Evolutionary conservation across 92 coral and sea anemone species (phyloP).

Genomic region (Actinernus sp.): DNA sequence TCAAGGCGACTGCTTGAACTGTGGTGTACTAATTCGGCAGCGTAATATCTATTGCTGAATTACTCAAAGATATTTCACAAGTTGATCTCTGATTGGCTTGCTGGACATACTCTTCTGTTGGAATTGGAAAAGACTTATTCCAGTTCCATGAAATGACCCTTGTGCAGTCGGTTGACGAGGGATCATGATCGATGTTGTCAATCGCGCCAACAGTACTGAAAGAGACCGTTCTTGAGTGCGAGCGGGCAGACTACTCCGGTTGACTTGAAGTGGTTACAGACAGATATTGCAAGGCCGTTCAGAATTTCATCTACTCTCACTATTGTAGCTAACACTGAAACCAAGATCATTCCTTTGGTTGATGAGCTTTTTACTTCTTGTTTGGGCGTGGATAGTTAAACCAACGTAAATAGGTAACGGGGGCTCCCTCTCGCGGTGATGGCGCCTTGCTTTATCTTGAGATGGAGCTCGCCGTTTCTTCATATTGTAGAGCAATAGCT

Average conservation of each 20-base stretch:
- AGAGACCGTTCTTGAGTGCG: background rate
- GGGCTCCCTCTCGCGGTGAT: slow-evolving; percentile 40
- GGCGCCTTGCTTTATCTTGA: too few species aligned
- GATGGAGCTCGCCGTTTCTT: slow-evolving; percentile 13
- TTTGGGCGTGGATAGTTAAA: slow-evolving; percentile 24
- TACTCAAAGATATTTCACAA: too few species aligned
- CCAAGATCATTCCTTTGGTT: slow-evolving; percentile 18
- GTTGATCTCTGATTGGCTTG: too few species aligned
- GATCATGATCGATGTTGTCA: slow-evolving; percentile 50
- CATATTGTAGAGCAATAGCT: slow-evolving; percentile 36
- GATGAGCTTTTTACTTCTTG: slow-evolving; percentile 37
- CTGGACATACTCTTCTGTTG: too few species aligned
- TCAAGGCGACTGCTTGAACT: too few species aligned
- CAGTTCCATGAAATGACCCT: too few species aligned
- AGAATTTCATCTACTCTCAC: slow-evolving; percentile 20
- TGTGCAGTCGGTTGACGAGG: slow-evolving; percentile 33
- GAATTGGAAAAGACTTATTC: too few species aligned
- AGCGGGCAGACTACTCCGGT: slow-evolving; percentile 18
- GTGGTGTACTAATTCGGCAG: too few species aligned
- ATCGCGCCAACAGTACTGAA: too few species aligned
- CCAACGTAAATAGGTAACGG: slow-evolving; percentile 42
- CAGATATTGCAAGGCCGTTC: slow-evolving; percentile 14
- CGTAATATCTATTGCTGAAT: too few species aligned
- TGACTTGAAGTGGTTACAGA: slow-evolving; percentile 16
- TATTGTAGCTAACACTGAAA: slow-evolving; percentile 4